Percentiles rank a stretch among this genome's conserved stretches.
Evolutionary conservation across 92 coral and sea anemone species (phyloP).

Genomic region (Virgularia gustaviana): DNA sequence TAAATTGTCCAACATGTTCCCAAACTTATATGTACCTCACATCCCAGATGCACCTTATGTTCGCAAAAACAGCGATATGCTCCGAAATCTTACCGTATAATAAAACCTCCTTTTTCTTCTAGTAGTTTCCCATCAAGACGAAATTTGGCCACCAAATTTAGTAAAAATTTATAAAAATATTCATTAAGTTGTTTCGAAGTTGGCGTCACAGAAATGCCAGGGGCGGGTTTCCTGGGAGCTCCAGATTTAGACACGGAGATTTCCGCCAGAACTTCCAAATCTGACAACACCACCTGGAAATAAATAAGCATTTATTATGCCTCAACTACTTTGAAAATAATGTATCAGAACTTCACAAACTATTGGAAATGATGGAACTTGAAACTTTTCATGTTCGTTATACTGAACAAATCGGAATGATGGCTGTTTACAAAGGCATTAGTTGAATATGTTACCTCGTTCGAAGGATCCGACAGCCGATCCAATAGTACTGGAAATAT

Average conservation of each 20-base stretch:
- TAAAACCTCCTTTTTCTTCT: slow-evolving; percentile 95
- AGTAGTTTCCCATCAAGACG: slow-evolving; percentile 80
- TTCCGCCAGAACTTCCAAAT: slow-evolving; percentile 86
- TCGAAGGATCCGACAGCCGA: slow-evolving; percentile 88
- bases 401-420: too few species aligned
- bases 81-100: slow-evolving; percentile 61
- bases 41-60: too few species aligned
- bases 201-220: slow-evolving; percentile 56
- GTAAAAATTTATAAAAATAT: slow-evolving; percentile 92
- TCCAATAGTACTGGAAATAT: slow-evolving; percentile 83
- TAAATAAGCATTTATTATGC: too few species aligned
- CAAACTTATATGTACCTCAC: too few species aligned
- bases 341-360: too few species aligned
- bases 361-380: too few species aligned
- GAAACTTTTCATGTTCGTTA: neutral
- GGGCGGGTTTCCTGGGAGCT: slow-evolving; percentile 70
- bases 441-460: slow-evolving; percentile 59
- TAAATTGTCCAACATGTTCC: too few species aligned
- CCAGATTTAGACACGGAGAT: slow-evolving; percentile 93
- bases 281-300: slow-evolving; percentile 76
- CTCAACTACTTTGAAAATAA: too few species aligned
- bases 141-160: slow-evolving; percentile 74
- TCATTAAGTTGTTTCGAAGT: slow-evolving; percentile 70
- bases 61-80: neutral
- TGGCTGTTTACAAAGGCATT: neutral